Conservation (phyloP, 2,797 vertebrate species). For the Hyperoplus immaculatus region DNA sequence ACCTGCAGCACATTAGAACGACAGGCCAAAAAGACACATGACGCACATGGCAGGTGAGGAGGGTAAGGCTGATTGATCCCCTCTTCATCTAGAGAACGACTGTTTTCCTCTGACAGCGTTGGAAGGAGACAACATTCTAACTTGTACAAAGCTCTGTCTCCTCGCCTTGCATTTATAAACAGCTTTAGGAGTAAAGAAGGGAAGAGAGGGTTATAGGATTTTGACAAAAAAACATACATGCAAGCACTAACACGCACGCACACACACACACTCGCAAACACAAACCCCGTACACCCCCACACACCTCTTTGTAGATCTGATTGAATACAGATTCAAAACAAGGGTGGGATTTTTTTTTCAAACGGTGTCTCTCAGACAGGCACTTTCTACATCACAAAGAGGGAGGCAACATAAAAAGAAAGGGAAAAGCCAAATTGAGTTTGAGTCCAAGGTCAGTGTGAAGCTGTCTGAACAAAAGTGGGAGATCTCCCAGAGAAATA, state of each 20-base stretch:
- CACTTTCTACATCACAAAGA: slow-evolving; percentile 71
- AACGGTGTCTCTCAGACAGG: slow-evolving; percentile 65
- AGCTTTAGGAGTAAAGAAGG: slow-evolving; percentile 68
- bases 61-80: slow-evolving; percentile 83
- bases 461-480: slow-evolving; percentile 82
- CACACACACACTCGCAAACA: slow-evolving; percentile 28
- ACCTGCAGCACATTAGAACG: slow-evolving; percentile 72
- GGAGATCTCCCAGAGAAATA: slow-evolving; percentile 80
- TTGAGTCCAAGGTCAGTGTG: slow-evolving; percentile 84
- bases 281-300: slow-evolving; percentile 39
- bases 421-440: slow-evolving; percentile 82
- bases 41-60: slow-evolving; percentile 74
- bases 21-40: slow-evolving; percentile 77
- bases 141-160: slow-evolving; percentile 70
- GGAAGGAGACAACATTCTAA: slow-evolving; percentile 71
- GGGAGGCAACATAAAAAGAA: slow-evolving; percentile 64
- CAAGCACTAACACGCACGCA: slow-evolving; percentile 20
- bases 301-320: slow-evolving; percentile 75
- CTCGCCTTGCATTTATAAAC: slow-evolving; percentile 67
- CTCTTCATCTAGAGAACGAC: slow-evolving; percentile 75
- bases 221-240: slow-evolving; percentile 62
- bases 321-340: slow-evolving; percentile 79
- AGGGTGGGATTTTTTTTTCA: slow-evolving; percentile 43
- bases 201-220: slow-evolving; percentile 60
- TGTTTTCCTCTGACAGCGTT: slow-evolving; percentile 67